These are phyloP conservation scores for Theropithecus gelada DNA, from an alignment of 2,113 vertebrate genomes.

Conservation along the genomic window DNA sequence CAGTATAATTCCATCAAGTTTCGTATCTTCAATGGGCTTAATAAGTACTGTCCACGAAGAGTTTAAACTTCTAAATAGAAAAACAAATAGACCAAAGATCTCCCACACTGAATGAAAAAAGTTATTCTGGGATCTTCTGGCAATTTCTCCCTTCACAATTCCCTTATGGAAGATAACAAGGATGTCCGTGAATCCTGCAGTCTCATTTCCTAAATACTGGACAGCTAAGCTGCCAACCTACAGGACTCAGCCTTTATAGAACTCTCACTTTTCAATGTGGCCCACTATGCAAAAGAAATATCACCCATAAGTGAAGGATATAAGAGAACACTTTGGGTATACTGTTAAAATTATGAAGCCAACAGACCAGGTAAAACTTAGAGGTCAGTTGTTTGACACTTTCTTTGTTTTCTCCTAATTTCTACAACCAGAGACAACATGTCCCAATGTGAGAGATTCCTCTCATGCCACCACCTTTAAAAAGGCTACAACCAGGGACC, in stretches of 20 bases:
- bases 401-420: constrained; percentile 27
- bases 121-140: background rate
- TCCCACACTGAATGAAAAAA: background rate
- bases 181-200: background rate
- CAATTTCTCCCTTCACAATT: background rate
- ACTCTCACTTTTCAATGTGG: background rate
- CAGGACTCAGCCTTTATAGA: background rate
- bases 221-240: background rate
- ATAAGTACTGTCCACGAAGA: background rate
- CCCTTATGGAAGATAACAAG: background rate
- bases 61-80: constrained; percentile 52
- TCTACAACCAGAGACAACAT: constrained; percentile 21
- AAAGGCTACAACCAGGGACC: background rate
- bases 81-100: constrained; percentile 42
- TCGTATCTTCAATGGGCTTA: constrained; percentile 44
- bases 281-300: background rate
- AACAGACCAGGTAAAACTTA: background rate
- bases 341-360: background rate
- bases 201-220: background rate
- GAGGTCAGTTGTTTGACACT: background rate
- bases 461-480: background rate
- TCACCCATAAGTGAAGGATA: background rate
- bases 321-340: background rate
- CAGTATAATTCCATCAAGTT: background rate
- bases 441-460: background rate